Conservation (phyloP, 64 coral and sea anemone species). For the Trachythela sp. region DNA sequence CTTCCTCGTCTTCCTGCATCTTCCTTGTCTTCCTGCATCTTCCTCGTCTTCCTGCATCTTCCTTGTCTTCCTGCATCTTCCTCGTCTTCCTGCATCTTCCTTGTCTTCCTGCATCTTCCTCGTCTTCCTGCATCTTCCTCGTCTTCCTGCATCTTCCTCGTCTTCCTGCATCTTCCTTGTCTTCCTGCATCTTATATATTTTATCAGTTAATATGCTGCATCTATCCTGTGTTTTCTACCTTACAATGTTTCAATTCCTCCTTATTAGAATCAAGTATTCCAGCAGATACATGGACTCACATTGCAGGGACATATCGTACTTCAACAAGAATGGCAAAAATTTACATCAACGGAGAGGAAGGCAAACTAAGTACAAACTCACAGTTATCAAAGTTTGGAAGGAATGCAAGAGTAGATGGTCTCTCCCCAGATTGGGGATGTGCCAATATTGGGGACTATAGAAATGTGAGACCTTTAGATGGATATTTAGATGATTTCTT, state of each 20-base stretch:
- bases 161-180: no score
- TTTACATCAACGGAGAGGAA: slow-evolving; percentile 77
- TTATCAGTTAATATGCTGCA: no score
- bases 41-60: no score
- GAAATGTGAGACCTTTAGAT: slow-evolving; percentile 51
- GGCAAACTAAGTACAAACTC: slow-evolving; percentile 24
- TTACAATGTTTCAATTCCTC: neutral
- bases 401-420: neutral
- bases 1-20: no score
- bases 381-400: slow-evolving; percentile 6
- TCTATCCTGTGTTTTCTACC: neutral
- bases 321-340: slow-evolving; percentile 46
- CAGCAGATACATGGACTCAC: slow-evolving; percentile 58
- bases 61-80: no score
- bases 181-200: no score
- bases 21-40: no score
- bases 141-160: no score
- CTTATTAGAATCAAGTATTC: slow-evolving; percentile 46
- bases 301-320: slow-evolving; percentile 63
- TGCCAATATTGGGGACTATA: slow-evolving; percentile 51
- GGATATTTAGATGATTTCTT: slow-evolving; percentile 87
- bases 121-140: no score
- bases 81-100: no score
- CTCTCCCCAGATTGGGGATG: slow-evolving; percentile 64
- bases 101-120: no score